Percentiles rank a stretch among this genome's conserved stretches.
Conservation (phyloP, 2,888 invertebrate genomes). For the Caenorhabditis japonica region DNA sequence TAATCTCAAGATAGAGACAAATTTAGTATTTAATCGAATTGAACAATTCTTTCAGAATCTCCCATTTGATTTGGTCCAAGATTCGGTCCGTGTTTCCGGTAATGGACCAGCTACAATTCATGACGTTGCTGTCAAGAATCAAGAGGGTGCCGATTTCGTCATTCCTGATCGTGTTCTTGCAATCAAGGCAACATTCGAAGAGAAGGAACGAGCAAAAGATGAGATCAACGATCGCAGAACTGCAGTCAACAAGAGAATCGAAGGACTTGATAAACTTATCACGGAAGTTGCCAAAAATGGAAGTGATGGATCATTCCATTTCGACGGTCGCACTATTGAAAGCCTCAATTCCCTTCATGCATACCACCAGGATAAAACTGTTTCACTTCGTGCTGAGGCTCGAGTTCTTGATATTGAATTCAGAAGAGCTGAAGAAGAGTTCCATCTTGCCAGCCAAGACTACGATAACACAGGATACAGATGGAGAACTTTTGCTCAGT, state of each 20-base stretch:
- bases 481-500: constrained; percentile 38
- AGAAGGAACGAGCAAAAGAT: constrained; percentile 33
- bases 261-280: constrained; percentile 41
- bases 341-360: constrained; percentile 32
- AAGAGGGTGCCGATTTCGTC: constrained; percentile 37
- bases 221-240: constrained; percentile 34
- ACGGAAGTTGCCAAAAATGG: constrained; percentile 27
- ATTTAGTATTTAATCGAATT: background rate
- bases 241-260: constrained; percentile 40
- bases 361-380: constrained; percentile 36
- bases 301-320: constrained; percentile 34
- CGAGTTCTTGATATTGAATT: constrained; percentile 20
- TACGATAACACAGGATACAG: constrained; percentile 45
- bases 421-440: constrained; percentile 38
- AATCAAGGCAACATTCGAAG: constrained; percentile 30
- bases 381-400: constrained; percentile 29
- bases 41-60: constrained; percentile 27
- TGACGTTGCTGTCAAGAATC: constrained; percentile 43
- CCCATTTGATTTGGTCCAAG: constrained; percentile 42
- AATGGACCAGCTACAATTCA: constrained; percentile 35
- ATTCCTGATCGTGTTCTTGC: constrained; percentile 34
- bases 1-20: too few relatives aligned
- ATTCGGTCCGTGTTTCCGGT: constrained; percentile 40
- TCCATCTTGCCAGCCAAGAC: constrained; percentile 30
- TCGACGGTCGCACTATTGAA: constrained; percentile 41